A percentile compares a stretch with the other conserved stretches of the same genome.
These are phyloP conservation scores for Malthinus seriepunctatus DNA, from an alignment of 2,888 invertebrate genomes.

Conservation along the genomic window DNA sequence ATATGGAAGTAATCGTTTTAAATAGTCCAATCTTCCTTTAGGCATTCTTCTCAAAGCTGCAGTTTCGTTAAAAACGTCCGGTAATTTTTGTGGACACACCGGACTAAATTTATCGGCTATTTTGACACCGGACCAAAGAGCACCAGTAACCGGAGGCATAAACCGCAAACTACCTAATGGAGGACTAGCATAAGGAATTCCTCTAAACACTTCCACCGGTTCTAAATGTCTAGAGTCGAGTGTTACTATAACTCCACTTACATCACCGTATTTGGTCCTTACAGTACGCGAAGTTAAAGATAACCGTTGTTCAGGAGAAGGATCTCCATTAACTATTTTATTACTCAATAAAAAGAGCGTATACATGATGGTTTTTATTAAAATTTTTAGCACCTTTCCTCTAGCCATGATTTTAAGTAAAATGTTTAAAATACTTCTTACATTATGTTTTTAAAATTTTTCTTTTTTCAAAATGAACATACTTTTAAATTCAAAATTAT, in stretches of 20 bases:
- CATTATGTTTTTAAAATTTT: background rate
- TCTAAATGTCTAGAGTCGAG: constrained; percentile 80
- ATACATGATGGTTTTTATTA: constrained; percentile 17
- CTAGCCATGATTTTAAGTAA: constrained; percentile 16
- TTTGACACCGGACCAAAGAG: constrained; percentile 89
- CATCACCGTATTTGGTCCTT: constrained; percentile 85
- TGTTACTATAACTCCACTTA: constrained; percentile 82
- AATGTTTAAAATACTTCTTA: background rate
- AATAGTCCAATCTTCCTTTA: constrained; percentile 83
- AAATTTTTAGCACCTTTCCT: constrained; percentile 14
- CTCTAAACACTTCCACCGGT: constrained; percentile 90
- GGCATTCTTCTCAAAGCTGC: constrained; percentile 85
- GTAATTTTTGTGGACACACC: constrained; percentile 90
- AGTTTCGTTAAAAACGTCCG: constrained; percentile 83
- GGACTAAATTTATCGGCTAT: constrained; percentile 86
- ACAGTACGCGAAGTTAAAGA: constrained; percentile 81
- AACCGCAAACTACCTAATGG: constrained; percentile 87
- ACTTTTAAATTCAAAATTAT: no score
- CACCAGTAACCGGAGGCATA: constrained; percentile 95
- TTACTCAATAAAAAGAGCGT: constrained; percentile 24
- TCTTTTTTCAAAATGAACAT: background rate
- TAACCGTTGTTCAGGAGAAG: constrained; percentile 43
- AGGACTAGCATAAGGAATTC: constrained; percentile 93
- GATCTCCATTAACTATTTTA: constrained; percentile 22
- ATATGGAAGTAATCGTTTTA: constrained; percentile 84